Percentiles rank a stretch among this genome's conserved stretches.
Evolutionary conservation across 2,888 invertebrate species (phyloP).

Genomic region (Halictus quadricinctus): DNA sequence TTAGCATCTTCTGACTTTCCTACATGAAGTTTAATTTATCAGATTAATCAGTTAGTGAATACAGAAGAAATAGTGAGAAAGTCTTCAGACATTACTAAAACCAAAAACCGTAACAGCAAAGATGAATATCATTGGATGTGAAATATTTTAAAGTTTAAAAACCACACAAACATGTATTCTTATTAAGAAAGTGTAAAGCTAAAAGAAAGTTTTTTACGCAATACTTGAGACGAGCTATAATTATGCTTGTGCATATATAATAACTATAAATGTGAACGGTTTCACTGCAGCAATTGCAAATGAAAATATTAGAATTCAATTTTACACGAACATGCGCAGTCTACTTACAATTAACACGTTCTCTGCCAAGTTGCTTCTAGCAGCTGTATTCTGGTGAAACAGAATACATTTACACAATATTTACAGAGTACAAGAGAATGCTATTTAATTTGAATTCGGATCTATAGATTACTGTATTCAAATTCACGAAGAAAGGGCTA

Average conservation of each 20-base stretch:
- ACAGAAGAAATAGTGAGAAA: background rate
- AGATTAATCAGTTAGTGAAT: background rate
- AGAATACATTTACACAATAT: too few species aligned
- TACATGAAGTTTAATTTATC: background rate
- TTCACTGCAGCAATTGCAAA: background rate
- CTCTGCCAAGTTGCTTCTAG: too few species aligned
- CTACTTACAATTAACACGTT: background rate
- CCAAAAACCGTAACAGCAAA: background rate
- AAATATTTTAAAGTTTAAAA: background rate
- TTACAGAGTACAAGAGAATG: too few species aligned
- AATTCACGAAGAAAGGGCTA: too few species aligned
- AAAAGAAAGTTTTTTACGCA: background rate
- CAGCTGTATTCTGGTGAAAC: too few species aligned
- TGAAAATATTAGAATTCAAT: background rate
- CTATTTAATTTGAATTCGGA: too few species aligned
- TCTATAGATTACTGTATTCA: too few species aligned
- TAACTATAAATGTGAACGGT: background rate
- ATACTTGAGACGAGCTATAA: background rate
- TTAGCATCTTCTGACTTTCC: background rate
- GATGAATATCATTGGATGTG: background rate
- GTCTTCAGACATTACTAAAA: background rate
- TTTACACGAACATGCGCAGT: background rate
- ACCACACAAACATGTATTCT: background rate
- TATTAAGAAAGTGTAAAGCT: too few species aligned
- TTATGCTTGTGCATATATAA: slow-evolving; percentile 5